Evolutionary conservation across 2,888 invertebrate species (phyloP).

Genomic region (Cephus pygmeus): DNA sequence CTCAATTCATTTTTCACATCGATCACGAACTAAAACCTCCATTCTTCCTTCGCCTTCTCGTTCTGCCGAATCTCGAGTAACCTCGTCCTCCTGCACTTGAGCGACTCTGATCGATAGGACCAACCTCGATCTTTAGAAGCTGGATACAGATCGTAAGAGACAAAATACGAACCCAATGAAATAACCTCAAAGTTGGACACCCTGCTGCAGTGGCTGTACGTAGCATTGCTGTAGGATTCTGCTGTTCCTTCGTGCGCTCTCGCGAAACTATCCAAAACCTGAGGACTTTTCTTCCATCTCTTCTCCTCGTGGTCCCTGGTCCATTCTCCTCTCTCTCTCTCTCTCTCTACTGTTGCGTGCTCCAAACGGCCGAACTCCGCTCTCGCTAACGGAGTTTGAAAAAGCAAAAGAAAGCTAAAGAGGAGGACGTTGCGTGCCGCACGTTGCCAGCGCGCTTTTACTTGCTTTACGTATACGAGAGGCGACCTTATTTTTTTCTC

Average conservation of each 20-base stretch:
- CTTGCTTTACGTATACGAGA: constrained; percentile 32
- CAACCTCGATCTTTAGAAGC: neutral
- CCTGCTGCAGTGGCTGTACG: too few relatives aligned
- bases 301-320: neutral
- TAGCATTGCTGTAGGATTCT: too few relatives aligned
- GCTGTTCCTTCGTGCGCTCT: too few relatives aligned
- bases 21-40: constrained; percentile 10
- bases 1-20: constrained; percentile 29
- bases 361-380: constrained; percentile 11
- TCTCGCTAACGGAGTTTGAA: constrained; percentile 1
- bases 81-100: neutral
- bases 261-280: too few relatives aligned
- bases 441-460: constrained; percentile 1
- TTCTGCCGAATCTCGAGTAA: neutral
- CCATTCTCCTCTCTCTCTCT: constrained; percentile 7
- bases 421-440: constrained; percentile 16
- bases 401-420: constrained; percentile 17
- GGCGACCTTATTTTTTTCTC: constrained; percentile 36
- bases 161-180: too few relatives aligned
- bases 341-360: constrained; percentile 10
- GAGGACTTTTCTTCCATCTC: too few relatives aligned
- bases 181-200: too few relatives aligned
- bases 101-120: neutral
- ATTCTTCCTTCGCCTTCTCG: neutral
- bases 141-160: too few relatives aligned